Base-by-base conservation (phyloP, 2,113 vertebrate genomes). In the Tauraco erythrolophus region DNA sequence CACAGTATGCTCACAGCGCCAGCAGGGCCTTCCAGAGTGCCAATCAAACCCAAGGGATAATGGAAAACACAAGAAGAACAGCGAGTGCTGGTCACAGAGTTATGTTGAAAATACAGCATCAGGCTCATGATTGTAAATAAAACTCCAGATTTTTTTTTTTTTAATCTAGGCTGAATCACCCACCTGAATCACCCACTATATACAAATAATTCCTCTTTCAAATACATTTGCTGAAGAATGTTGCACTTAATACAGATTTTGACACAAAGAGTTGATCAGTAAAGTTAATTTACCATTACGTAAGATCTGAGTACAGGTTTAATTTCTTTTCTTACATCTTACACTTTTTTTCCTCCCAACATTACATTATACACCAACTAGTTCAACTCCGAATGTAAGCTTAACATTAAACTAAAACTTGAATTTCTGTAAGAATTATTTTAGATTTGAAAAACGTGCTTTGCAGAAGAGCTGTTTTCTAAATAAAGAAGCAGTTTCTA, bases 1-100 rank as follows among this genome's bases (percentile, higher is more conserved):
- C 69, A 48, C n/a, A 25, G 16, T 0, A 19, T 2, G 9, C 30
- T 7, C 4, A 3, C 0, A 31, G 33, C 0, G 9, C 1, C 2
- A 66, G 61, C 1, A 31, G 19, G 19, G 35, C 51, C 22, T 45
- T 27, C 61, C 31, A 5, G 50, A 15, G 24, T 0, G 6, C 14
- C 5, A 37, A 2, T 27, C 21, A 62, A 56, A 50, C 31, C 48
- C 50, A 18, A n/a, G 23, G 1, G 1, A 4, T 19, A 13, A 43
- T 1, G 24, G 41, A 22, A 60, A 71, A 7, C 14, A 17, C 3
- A 5, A 50, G 35, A 37, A 70, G 13, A 30, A 10, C 12, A 21
- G 33, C 39, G 11, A 35, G 31, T 14, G 25, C 35, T 68, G 15
- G n/a, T 9, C 14, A 21, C 27, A 17, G 35, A 48, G 46, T 37